phyloP scores from a whole-genome alignment of 2,113 vertebrate genomes.

The Herpetotheres cachinnans region DNA sequence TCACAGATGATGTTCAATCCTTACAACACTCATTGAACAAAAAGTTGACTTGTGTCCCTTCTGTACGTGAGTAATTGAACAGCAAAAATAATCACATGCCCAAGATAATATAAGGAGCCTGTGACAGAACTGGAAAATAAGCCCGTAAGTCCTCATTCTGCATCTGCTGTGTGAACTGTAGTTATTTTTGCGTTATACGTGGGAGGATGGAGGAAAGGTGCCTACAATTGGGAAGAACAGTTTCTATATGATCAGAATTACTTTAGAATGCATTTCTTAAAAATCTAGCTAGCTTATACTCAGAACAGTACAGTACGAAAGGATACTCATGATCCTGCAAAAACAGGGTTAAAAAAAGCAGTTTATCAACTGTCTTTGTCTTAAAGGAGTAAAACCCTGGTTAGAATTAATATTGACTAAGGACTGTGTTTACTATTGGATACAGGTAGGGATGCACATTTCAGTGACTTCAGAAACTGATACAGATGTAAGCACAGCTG shows the following conservation, averaged over 20 bases:
- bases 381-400: neutral
- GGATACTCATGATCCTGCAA: neutral
- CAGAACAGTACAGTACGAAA: neutral
- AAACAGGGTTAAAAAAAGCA: neutral
- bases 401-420: neutral
- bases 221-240: neutral
- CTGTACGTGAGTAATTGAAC: neutral
- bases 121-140: neutral
- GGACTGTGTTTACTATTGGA: neutral
- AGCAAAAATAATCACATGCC: neutral
- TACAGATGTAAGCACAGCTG: neutral
- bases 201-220: slow-evolving; percentile 7
- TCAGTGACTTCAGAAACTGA: neutral
- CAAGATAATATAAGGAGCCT: neutral
- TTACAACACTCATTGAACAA: neutral
- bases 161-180: slow-evolving; percentile 36
- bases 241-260: neutral
- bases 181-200: slow-evolving; percentile 24
- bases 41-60: neutral
- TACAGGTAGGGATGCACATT: neutral
- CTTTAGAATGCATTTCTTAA: neutral
- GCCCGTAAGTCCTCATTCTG: neutral
- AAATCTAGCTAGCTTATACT: neutral
- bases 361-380: neutral
- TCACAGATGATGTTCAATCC: neutral